Conservation (phyloP, 1,140 invertebrate species). For the Drosophila sulfurigaster region DNA sequence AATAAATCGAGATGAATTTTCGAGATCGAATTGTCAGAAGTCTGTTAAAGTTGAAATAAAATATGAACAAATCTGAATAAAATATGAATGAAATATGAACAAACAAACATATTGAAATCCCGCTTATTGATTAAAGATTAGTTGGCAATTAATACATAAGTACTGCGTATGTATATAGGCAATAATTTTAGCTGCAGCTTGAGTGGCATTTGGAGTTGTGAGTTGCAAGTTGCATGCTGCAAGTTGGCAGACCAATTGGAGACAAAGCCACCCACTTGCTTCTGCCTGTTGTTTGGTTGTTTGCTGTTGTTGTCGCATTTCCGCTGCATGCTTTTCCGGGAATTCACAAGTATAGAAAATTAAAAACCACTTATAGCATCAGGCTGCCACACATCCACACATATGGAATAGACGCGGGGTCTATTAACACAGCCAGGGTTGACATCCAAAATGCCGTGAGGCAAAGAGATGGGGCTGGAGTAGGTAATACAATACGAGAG, state of each 20-base stretch:
- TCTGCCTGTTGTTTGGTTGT: background rate
- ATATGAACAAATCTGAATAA: too few relatives aligned
- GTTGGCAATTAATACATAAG: too few relatives aligned
- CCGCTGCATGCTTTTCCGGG: constrained; percentile 63
- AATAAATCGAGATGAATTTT: too few relatives aligned
- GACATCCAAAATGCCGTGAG: constrained; percentile 27
- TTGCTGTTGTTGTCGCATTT: constrained; percentile 51
- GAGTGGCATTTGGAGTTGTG: background rate
- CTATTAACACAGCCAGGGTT: constrained; percentile 55
- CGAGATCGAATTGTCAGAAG: too few relatives aligned
- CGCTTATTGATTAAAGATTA: too few relatives aligned
- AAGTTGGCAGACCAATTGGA: constrained; percentile 35
- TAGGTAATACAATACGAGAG: constrained; percentile 72
- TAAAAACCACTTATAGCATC: constrained; percentile 61
- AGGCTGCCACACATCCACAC: constrained; percentile 1
- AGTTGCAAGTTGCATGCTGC: constrained; percentile 2
- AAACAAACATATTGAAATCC: too few relatives aligned
- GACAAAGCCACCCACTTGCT: constrained; percentile 66
- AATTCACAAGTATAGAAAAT: constrained; percentile 70
- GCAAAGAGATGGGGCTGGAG: constrained; percentile 11
- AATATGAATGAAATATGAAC: too few relatives aligned
- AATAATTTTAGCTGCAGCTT: background rate
- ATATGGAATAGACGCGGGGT: constrained; percentile 18
- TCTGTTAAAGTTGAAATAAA: too few relatives aligned
- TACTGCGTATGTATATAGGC: background rate